A percentile compares a stretch with the other conserved stretches of the same genome.
Conservation (phyloP, 1,140 invertebrate species). For the Zaprionus lachaisei region DNA sequence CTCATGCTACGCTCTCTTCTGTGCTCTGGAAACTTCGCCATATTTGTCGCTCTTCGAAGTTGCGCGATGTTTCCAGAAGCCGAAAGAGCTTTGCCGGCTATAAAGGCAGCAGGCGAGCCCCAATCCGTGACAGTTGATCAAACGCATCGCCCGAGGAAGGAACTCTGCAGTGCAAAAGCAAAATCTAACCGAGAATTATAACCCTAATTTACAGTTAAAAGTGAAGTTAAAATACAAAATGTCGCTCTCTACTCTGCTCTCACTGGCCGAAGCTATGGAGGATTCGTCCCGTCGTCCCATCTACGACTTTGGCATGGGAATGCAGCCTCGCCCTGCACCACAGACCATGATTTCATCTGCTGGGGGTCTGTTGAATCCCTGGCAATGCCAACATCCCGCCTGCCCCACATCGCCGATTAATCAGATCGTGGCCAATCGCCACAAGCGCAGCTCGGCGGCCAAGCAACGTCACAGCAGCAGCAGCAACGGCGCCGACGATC, state of each 20-base stretch:
- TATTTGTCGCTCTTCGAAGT: conserved; percentile 23
- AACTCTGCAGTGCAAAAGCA: conserved; percentile 35
- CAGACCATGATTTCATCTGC: conserved; percentile 26
- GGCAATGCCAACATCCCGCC: conserved; percentile 57
- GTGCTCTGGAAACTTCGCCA: conserved; percentile 11
- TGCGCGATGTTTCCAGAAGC: conserved; percentile 25
- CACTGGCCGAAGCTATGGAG: conserved; percentile 60
- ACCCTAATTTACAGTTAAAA: conserved; percentile 22
- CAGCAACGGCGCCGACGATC: neutral
- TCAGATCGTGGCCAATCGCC: conserved; percentile 49
- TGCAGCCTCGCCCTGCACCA: conserved; percentile 53
- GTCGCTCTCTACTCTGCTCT: conserved; percentile 63
- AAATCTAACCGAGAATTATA: conserved; percentile 14
- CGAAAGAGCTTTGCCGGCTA: conserved; percentile 9
- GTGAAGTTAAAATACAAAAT: conserved; percentile 48
- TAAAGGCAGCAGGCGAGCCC: conserved; percentile 3
- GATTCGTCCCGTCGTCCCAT: conserved; percentile 48
- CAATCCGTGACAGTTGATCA: conserved; percentile 19
- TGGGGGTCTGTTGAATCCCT: conserved; percentile 40
- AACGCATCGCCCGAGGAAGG: neutral
- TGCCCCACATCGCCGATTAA: conserved; percentile 57
- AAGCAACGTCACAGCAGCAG: conserved; percentile 14
- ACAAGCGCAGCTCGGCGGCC: conserved; percentile 28
- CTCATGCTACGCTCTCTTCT: neutral
- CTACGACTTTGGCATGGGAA: conserved; percentile 64